A percentile compares a stretch with the other conserved stretches of the same genome.
These are phyloP conservation scores for Rhyzopertha dominica DNA, from an alignment of 1,140 invertebrate genomes.

Conservation along the genomic window DNA sequence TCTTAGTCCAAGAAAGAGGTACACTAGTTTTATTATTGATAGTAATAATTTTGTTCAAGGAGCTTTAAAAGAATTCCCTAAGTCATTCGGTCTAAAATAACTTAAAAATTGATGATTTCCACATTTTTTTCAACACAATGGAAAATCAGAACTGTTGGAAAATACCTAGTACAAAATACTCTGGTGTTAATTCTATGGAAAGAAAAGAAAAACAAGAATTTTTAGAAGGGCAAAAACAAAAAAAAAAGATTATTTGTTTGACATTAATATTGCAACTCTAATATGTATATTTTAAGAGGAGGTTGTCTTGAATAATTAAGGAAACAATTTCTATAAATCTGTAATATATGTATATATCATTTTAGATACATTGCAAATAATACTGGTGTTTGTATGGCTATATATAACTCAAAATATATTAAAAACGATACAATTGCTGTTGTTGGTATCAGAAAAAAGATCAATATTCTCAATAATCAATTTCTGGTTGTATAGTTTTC, in stretches of 20 bases:
- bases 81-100: slow-evolving; percentile 13
- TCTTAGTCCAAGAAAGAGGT: too few species aligned
- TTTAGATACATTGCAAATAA: too few species aligned
- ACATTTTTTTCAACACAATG: slow-evolving; percentile 13
- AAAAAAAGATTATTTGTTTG: slow-evolving; percentile 12
- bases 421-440: slow-evolving; percentile 8
- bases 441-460: slow-evolving; percentile 14
- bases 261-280: too few species aligned
- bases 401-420: slow-evolving; percentile 9
- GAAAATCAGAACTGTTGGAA: slow-evolving; percentile 17
- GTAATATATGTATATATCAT: too few species aligned
- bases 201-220: slow-evolving; percentile 8
- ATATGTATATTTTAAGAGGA: too few species aligned
- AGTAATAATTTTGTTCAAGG: slow-evolving; percentile 15
- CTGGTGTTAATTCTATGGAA: slow-evolving; percentile 14
- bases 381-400: too few species aligned
- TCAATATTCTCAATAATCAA: slow-evolving; percentile 16
- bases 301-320: too few species aligned
- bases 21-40: too few species aligned
- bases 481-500: slow-evolving; percentile 13
- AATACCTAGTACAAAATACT: slow-evolving; percentile 13
- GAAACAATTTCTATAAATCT: too few species aligned
- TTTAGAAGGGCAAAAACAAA: slow-evolving; percentile 2
- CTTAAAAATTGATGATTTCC: slow-evolving; percentile 12
- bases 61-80: slow-evolving; percentile 12